Conservation (phyloP, 2,888 invertebrate species). For the Eugnorisma glareosa region DNA sequence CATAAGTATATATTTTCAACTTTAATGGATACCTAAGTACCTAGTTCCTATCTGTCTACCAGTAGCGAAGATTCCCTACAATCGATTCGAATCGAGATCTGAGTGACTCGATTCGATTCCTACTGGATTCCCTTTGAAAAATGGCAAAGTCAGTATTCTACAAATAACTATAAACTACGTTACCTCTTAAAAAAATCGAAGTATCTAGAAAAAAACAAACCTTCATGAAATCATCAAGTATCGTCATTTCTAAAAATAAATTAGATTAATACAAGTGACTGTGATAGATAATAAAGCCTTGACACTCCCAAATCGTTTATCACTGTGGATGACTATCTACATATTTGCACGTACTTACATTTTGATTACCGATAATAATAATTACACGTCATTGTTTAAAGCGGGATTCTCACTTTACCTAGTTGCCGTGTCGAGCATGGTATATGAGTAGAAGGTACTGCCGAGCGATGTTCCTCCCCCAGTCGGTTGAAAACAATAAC, state of each 20-base stretch:
- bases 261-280: background rate
- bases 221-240: background rate
- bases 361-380: conserved; percentile 9
- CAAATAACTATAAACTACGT: no score
- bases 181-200: background rate
- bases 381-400: background rate
- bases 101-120: no score
- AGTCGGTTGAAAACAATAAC: background rate
- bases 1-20: background rate
- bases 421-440: background rate
- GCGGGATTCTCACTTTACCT: background rate
- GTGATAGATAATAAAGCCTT: conserved; percentile 35
- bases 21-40: background rate
- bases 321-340: conserved; percentile 14
- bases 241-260: conserved; percentile 30
- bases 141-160: no score
- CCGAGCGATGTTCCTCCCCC: background rate
- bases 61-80: no score
- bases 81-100: no score
- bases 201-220: background rate
- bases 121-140: no score
- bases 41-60: background rate
- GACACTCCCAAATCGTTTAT: conserved; percentile 37
- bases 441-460: no score
- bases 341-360: conserved; percentile 26